A percentile compares a stretch with the other conserved stretches of the same genome.
phyloP scores from a whole-genome alignment of 2,113 vertebrate species.

The Dicrurus megarhynchus region DNA sequence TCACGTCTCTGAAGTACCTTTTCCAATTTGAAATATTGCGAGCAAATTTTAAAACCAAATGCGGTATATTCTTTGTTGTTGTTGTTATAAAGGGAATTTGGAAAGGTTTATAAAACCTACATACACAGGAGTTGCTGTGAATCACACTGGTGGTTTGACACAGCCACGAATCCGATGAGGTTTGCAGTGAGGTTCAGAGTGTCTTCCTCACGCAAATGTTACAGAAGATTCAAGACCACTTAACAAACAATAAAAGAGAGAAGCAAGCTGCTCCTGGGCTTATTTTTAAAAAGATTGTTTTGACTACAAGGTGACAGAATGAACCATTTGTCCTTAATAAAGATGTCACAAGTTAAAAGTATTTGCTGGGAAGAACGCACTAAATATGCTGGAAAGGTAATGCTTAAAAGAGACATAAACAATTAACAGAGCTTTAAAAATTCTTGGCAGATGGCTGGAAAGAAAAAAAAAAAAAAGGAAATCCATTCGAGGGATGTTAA shows the following conservation, averaged over 20 bases:
- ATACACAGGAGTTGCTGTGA: not conserved
- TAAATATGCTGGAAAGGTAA: not conserved
- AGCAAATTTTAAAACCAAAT: not conserved
- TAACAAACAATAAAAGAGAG: not conserved
- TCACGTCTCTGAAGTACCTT: not conserved
- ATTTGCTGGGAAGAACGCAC: not conserved
- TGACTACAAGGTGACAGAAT: not conserved
- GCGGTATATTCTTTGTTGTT: not conserved
- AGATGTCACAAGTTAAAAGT: not conserved
- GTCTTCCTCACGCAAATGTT: not conserved
- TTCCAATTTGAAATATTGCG: not conserved
- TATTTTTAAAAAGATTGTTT: slow-evolving; percentile 13
- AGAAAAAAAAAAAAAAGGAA: not conserved
- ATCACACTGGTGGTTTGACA: not conserved
- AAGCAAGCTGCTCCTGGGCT: slow-evolving; percentile 7
- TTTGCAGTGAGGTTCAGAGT: not conserved
- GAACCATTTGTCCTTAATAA: slow-evolving; percentile 21
- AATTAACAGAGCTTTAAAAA: slow-evolving; percentile 41
- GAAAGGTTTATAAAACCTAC: not conserved
- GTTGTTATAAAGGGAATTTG: not conserved
- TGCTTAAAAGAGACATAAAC: not conserved
- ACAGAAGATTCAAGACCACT: not conserved
- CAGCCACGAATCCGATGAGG: not conserved
- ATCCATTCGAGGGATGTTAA: slow-evolving; percentile 20
- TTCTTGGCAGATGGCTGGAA: slow-evolving; percentile 32